Evolutionary conservation across 2,797 vertebrate species (phyloP).

Genomic region (Lepidocolaptes lacrymiger): DNA sequence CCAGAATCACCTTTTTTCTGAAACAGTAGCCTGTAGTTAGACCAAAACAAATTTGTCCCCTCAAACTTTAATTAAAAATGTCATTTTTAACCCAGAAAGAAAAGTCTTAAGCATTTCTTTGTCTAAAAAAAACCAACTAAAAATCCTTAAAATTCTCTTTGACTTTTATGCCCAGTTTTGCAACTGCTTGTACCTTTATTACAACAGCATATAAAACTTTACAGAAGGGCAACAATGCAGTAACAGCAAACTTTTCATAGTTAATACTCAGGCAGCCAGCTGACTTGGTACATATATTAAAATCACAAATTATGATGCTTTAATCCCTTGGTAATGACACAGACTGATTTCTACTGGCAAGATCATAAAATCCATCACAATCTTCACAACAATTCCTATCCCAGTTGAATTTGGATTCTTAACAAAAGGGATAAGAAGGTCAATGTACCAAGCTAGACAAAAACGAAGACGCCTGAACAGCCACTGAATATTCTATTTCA

Average conservation of each 20-base stretch:
- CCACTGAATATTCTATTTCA: conserved; percentile 2
- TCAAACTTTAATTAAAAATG: not conserved
- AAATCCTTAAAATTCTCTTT: not conserved
- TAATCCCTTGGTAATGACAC: not conserved
- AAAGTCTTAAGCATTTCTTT: not conserved
- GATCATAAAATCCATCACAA: not conserved
- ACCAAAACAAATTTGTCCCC: not conserved
- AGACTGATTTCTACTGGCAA: not conserved
- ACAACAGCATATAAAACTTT: not conserved
- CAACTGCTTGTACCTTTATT: not conserved
- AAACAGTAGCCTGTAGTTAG: not conserved
- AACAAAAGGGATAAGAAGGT: not conserved
- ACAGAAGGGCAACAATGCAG: not conserved
- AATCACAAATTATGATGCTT: not conserved
- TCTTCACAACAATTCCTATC: not conserved
- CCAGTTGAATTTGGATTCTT: conserved; percentile 6
- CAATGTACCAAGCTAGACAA: not conserved
- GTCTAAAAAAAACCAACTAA: not conserved
- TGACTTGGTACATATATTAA: not conserved
- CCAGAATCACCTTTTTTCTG: not conserved
- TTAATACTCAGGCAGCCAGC: not conserved
- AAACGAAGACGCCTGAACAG: not conserved
- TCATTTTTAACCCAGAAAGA: not conserved
- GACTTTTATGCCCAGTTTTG: not conserved
- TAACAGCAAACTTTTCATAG: not conserved